A percentile compares a stretch with the other conserved stretches of the same genome.
phyloP scores from a whole-genome alignment of 2,888 invertebrate species.

The Machimus rusticus region DNA sequence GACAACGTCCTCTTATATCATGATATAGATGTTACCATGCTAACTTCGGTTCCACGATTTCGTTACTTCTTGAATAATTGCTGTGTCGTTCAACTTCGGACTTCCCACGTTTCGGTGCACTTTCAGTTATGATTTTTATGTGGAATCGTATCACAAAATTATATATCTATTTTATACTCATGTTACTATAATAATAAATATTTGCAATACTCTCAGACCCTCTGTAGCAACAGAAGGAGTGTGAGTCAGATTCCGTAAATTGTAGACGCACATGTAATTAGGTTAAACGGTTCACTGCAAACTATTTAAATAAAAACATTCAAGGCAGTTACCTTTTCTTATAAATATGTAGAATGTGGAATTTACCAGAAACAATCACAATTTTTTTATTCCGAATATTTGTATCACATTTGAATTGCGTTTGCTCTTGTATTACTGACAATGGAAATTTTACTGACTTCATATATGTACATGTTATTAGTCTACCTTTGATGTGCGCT shows the following conservation, averaged over 20 bases:
- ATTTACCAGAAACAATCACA: background rate
- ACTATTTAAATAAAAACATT: background rate
- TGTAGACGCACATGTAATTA: background rate
- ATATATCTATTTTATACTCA: background rate
- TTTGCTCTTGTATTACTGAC: background rate
- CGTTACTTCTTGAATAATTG: slow-evolving; percentile 10
- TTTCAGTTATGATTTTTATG: background rate
- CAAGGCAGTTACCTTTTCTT: background rate
- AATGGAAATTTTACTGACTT: background rate
- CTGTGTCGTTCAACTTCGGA: background rate
- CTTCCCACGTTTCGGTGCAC: background rate
- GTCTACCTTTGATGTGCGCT: background rate
- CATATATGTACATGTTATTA: background rate
- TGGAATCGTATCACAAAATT: background rate
- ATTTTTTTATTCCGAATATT: background rate
- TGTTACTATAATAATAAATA: background rate
- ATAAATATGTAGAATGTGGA: background rate
- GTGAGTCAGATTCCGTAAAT: background rate
- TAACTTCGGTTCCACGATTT: background rate
- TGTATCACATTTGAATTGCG: background rate
- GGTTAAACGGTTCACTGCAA: slow-evolving; percentile 4
- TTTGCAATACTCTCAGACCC: no score
- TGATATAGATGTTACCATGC: background rate
- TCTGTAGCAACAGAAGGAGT: no score
- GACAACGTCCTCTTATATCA: background rate